These are phyloP conservation scores for Epinotia demarniana DNA, from an alignment of 2,888 invertebrate genomes.

Conservation along the genomic window DNA sequence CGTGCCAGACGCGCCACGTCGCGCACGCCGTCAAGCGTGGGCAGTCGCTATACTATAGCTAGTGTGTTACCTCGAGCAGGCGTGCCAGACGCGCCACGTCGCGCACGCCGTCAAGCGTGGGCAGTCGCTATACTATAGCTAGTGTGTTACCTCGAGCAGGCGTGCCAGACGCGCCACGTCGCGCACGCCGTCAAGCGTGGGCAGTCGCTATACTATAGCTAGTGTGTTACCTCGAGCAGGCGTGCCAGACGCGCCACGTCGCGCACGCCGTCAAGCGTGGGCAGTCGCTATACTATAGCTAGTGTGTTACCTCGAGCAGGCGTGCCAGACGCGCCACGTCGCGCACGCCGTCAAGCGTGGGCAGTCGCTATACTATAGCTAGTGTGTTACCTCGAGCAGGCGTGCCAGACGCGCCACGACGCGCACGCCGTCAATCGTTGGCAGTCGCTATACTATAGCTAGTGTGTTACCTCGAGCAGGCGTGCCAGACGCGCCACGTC, in stretches of 20 bases:
- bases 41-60: constrained; percentile 42
- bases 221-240: constrained; percentile 50
- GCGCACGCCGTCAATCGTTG: constrained; percentile 85
- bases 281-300: constrained; percentile 46
- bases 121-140: constrained; percentile 46
- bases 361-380: constrained; percentile 42
- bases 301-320: constrained; percentile 51
- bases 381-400: constrained; percentile 50
- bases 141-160: constrained; percentile 51
- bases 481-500: constrained; percentile 83
- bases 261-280: constrained; percentile 84
- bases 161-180: constrained; percentile 83
- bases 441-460: no score
- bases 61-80: constrained; percentile 50
- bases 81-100: constrained; percentile 83
- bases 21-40: constrained; percentile 84
- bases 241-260: constrained; percentile 83
- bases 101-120: constrained; percentile 84
- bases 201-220: constrained; percentile 42
- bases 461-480: constrained; percentile 51
- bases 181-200: constrained; percentile 84
- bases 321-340: constrained; percentile 83
- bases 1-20: constrained; percentile 83
- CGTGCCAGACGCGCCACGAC: constrained; percentile 83
- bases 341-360: constrained; percentile 84